A percentile compares a stretch with the other conserved stretches of the same genome.
Evolutionary conservation across 2,113 vertebrate genomes (phyloP).

Genomic region (Enhydra lutris): DNA sequence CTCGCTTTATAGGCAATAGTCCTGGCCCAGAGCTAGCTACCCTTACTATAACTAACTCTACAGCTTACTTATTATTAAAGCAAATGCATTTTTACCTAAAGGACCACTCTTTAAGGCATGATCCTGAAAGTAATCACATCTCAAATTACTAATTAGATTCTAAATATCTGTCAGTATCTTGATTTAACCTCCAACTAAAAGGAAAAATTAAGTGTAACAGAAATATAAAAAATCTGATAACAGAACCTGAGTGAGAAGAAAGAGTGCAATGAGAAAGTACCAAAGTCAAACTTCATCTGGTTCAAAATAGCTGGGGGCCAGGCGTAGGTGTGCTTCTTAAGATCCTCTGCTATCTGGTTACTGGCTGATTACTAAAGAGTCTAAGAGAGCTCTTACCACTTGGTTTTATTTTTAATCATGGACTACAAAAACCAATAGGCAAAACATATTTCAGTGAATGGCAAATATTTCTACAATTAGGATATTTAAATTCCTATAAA

Average conservation of each 20-base stretch:
- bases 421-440: constrained; percentile 7
- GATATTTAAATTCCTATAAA: constrained; percentile 9
- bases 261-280: background rate
- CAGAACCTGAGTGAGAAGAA: constrained; percentile 1
- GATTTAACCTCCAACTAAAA: background rate
- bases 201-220: constrained; percentile 1
- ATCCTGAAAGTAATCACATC: constrained; percentile 19
- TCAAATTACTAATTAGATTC: background rate
- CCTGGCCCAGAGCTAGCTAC: background rate
- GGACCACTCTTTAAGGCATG: background rate
- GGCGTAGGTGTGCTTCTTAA: background rate
- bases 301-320: constrained; percentile 24
- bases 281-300: constrained; percentile 6
- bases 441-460: constrained; percentile 26
- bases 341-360: background rate
- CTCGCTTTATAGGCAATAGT: background rate
- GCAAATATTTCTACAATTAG: background rate
- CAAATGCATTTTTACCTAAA: constrained; percentile 13
- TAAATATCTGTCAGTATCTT: constrained; percentile 7
- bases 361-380: background rate
- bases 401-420: constrained; percentile 43
- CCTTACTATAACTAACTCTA: background rate
- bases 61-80: constrained; percentile 7
- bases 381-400: background rate
- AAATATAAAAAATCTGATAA: constrained; percentile 3